Conservation (phyloP, 2,797 vertebrate species). For the Hirundo rustica region DNA sequence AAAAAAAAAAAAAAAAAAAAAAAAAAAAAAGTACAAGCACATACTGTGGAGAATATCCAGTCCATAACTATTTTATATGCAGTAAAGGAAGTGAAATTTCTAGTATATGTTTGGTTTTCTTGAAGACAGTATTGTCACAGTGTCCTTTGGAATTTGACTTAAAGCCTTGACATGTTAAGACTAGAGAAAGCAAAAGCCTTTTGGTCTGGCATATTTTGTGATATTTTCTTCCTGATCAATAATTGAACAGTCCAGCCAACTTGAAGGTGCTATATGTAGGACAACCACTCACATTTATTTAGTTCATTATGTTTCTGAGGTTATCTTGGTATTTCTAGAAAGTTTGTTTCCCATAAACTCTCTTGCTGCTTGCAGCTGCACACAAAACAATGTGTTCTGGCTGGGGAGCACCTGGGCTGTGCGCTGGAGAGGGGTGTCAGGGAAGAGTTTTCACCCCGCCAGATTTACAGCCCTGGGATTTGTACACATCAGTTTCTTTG, state of each 20-base stretch:
- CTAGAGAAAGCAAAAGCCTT: neutral
- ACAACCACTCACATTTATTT: neutral
- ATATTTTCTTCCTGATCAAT: neutral
- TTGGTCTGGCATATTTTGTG: neutral
- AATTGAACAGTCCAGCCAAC: neutral
- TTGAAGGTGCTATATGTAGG: neutral
- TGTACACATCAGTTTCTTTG: neutral
- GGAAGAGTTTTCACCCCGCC: neutral
- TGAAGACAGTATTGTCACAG: neutral
- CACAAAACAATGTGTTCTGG: neutral
- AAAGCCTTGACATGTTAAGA: neutral
- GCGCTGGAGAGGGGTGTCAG: neutral
- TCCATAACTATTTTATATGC: neutral
- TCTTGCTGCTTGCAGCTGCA: neutral
- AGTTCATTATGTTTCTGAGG: neutral
- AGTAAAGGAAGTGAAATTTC: neutral
- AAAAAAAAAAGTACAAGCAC: constrained; percentile 23
- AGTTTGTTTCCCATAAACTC: neutral
- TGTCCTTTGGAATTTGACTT: neutral
- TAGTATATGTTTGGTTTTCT: neutral
- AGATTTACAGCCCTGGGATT: neutral
- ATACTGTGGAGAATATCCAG: neutral
- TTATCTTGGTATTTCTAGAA: neutral
- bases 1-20: constrained; percentile 27
- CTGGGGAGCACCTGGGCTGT: neutral